Conservation (phyloP, 2,113 vertebrate genomes). For the Cryptotis parvus region DNA sequence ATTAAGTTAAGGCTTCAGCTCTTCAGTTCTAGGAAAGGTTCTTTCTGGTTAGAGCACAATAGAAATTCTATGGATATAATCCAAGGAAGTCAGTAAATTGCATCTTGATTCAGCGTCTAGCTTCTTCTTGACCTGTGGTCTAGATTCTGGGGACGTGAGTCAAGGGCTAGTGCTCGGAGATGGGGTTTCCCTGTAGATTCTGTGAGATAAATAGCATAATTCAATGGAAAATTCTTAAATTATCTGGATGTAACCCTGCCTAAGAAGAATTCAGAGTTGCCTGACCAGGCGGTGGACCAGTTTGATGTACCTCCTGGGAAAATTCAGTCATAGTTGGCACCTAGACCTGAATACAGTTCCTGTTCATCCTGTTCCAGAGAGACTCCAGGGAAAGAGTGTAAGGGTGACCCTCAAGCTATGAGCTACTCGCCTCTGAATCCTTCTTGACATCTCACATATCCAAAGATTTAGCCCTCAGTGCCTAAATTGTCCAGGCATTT, state of each 20-base stretch:
- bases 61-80: slow-evolving; percentile 1
- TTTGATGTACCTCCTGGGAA: slow-evolving; percentile 49
- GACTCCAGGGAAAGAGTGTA: not conserved
- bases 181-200: slow-evolving; percentile 75
- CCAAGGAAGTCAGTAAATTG: slow-evolving; percentile 66
- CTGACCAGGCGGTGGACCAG: slow-evolving; percentile 16
- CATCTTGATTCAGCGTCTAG: slow-evolving; percentile 69
- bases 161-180: slow-evolving; percentile 65
- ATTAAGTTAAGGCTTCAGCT: not conserved
- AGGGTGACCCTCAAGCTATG: not conserved
- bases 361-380: slow-evolving; percentile 10
- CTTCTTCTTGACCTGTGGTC: slow-evolving; percentile 67
- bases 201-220: not conserved
- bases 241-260: not conserved
- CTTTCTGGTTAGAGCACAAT: not conserved
- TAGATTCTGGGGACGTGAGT: slow-evolving; percentile 78
- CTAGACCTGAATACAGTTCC: slow-evolving; percentile 30
- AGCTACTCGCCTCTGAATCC: not conserved
- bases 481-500: not conserved
- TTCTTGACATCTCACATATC: not conserved
- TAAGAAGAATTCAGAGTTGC: slow-evolving; percentile 23
- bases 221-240: slow-evolving; percentile 47
- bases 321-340: slow-evolving; percentile 71
- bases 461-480: not conserved
- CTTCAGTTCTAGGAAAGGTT: not conserved